phyloP scores from a whole-genome alignment of 2,797 vertebrate genomes.

The Euthynnus affinis region DNA sequence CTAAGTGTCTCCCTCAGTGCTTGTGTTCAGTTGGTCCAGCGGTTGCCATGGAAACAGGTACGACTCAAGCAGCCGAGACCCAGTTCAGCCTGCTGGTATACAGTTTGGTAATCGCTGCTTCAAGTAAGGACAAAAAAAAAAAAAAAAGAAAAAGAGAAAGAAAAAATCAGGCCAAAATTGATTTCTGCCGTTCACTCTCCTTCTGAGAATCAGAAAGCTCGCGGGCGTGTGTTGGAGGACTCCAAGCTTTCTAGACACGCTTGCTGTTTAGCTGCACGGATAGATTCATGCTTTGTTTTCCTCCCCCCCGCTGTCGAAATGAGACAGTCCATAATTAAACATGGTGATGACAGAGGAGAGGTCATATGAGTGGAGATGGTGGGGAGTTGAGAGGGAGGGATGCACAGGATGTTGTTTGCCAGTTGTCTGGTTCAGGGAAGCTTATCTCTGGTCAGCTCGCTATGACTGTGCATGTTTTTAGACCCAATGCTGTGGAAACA shows the following conservation, averaged over 20 bases:
- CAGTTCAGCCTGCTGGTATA: constrained; percentile 62
- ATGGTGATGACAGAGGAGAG: constrained; percentile 59
- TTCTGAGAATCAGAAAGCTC: constrained; percentile 42
- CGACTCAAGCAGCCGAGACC: constrained; percentile 76
- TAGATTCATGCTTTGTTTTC: constrained; percentile 50
- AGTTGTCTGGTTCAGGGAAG: constrained; percentile 68
- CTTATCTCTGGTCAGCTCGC: constrained; percentile 76
- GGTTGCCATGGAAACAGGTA: constrained; percentile 84
- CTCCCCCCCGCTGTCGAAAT: constrained; percentile 57
- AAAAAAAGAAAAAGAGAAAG: neutral
- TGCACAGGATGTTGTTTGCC: constrained; percentile 71
- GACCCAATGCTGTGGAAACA: constrained; percentile 31
- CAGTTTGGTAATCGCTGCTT: constrained; percentile 67
- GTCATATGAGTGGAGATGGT: constrained; percentile 71
- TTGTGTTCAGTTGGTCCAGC: constrained; percentile 73
- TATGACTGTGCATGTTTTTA: constrained; percentile 69
- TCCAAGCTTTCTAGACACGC: constrained; percentile 34
- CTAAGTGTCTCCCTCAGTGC: constrained; percentile 80
- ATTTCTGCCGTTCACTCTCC: constrained; percentile 51
- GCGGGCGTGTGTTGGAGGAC: neutral
- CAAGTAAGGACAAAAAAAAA: constrained; percentile 41
- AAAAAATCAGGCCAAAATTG: constrained; percentile 65
- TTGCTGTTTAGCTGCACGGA: constrained; percentile 31
- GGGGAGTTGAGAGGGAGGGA: constrained; percentile 42
- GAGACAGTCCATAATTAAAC: constrained; percentile 74